Conservation (phyloP, 2,113 vertebrate species). For the Rhizomys pruinosus region DNA sequence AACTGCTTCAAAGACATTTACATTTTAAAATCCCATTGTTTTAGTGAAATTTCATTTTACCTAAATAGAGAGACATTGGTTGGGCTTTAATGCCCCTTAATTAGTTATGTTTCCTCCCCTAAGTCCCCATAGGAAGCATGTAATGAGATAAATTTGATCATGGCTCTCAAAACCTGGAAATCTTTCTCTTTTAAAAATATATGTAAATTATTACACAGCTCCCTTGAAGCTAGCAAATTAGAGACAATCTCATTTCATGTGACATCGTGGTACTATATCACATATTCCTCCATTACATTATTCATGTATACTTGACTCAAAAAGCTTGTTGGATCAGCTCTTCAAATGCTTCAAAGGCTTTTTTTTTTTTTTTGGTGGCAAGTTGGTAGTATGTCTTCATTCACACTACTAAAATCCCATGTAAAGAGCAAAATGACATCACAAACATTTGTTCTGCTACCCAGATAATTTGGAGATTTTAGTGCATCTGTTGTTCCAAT, state of each 20-base stretch:
- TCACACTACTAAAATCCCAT: background rate
- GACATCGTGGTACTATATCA: background rate
- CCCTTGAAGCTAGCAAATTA: background rate
- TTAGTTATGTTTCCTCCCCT: background rate
- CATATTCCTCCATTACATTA: slow-evolving; percentile 18
- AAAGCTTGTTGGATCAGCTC: background rate
- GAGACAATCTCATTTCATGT: background rate
- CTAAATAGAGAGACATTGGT: slow-evolving; percentile 48
- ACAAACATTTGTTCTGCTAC: background rate
- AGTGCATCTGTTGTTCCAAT: background rate
- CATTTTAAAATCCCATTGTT: slow-evolving; percentile 73
- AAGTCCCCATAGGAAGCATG: background rate
- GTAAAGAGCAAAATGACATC: background rate
- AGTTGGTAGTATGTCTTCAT: background rate
- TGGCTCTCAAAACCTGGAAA: slow-evolving; percentile 43
- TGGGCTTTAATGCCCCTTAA: background rate
- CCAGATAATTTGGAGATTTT: background rate
- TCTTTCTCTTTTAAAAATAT: background rate
- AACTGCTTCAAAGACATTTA: slow-evolving; percentile 36
- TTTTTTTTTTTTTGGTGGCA: too few relatives aligned
- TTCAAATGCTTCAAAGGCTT: background rate
- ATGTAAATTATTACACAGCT: background rate
- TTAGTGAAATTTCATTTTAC: slow-evolving; percentile 46
- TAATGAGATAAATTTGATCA: slow-evolving; percentile 36
- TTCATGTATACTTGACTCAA: background rate